Conservation (phyloP, 2,888 invertebrate species). For the Cataglyphis altisquamis region DNA sequence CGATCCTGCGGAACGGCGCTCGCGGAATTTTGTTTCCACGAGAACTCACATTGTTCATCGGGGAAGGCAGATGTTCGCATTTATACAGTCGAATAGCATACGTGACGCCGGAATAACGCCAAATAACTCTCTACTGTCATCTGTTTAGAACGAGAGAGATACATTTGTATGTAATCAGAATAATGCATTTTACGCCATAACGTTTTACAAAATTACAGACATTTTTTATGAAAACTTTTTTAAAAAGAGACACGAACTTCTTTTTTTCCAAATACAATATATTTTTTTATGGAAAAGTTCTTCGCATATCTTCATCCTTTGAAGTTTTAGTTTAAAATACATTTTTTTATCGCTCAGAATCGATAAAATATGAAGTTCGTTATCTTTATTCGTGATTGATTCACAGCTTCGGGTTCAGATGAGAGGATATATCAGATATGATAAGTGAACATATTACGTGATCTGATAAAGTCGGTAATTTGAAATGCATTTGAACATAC, state of each 20-base stretch:
- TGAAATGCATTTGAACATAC: background rate
- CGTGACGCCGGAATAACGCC: conserved; percentile 37
- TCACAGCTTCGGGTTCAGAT: background rate
- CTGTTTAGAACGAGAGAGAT: conserved; percentile 1
- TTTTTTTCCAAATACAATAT: background rate
- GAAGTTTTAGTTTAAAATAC: background rate
- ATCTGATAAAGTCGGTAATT: background rate
- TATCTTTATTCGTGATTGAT: background rate
- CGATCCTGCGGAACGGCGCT: conserved; percentile 69
- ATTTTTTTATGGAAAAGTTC: background rate
- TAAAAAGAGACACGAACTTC: background rate
- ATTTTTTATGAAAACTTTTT: background rate
- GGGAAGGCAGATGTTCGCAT: conserved; percentile 34
- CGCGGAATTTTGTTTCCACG: conserved; percentile 65
- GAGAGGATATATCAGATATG: background rate
- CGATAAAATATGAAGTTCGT: background rate
- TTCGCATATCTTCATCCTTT: background rate
- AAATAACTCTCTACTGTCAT: conserved; percentile 39
- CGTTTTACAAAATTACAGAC: too few species aligned
- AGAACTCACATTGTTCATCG: conserved; percentile 49
- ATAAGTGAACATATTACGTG: background rate
- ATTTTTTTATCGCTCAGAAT: background rate
- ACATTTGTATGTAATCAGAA: conserved; percentile 37
- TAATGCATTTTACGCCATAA: conserved; percentile 4
- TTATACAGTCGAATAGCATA: conserved; percentile 15